phyloP scores from a whole-genome alignment of 2,888 invertebrate species.

The Trisateles emortualis region DNA sequence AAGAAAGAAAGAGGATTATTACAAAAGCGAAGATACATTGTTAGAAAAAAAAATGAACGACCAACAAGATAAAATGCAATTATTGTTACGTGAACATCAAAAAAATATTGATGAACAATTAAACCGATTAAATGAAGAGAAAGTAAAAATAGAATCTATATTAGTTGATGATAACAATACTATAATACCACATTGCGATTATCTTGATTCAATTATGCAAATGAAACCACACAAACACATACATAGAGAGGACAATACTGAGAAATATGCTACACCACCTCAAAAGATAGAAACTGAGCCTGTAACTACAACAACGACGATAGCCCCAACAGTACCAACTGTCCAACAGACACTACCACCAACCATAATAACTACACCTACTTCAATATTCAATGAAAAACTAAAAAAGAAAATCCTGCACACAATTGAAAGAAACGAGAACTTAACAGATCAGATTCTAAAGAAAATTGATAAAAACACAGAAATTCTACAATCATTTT shows the following conservation, averaged over 20 bases:
- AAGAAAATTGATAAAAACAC: constrained; percentile 74
- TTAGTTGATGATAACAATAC: constrained; percentile 18
- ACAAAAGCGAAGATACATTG: constrained; percentile 17
- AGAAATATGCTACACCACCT: too few relatives aligned
- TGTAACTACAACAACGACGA: constrained; percentile 1
- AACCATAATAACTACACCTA: constrained; percentile 19
- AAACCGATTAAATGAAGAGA: constrained; percentile 60
- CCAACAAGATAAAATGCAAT: constrained; percentile 58
- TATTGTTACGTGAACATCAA: constrained; percentile 62
- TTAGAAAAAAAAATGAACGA: constrained; percentile 44
- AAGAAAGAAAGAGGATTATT: neutral
- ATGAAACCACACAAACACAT: too few relatives aligned
- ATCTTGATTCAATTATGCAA: constrained; percentile 35
- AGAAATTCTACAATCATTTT: constrained; percentile 62
- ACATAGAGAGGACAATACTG: constrained; percentile 20
- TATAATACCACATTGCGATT: constrained; percentile 26
- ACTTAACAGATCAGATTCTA: constrained; percentile 67
- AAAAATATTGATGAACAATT: constrained; percentile 65
- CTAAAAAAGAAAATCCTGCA: constrained; percentile 47
- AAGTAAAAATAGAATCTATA: constrained; percentile 55
- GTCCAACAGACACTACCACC: neutral
- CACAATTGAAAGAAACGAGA: constrained; percentile 64
- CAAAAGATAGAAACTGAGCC: too few relatives aligned
- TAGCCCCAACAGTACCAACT: constrained; percentile 12
- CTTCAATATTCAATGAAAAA: constrained; percentile 15